Evolutionary conservation across 2,888 invertebrate genomes (phyloP).

Genomic region (Eulithis testata): DNA sequence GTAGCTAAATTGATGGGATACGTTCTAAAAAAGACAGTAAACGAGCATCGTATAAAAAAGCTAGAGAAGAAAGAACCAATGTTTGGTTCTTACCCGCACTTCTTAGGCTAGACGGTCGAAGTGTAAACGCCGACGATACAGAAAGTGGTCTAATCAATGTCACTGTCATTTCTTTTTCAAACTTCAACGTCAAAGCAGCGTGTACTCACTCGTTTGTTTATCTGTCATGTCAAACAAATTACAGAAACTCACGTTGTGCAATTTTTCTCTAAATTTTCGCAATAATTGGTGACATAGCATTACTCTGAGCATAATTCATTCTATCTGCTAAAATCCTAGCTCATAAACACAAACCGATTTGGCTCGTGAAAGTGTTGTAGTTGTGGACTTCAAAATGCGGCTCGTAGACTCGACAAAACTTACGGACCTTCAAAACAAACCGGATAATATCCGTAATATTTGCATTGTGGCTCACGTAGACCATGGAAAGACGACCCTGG

Average conservation of each 20-base stretch:
- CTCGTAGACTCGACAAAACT: slow-evolving; percentile 84
- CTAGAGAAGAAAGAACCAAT: too few relatives aligned
- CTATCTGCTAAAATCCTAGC: neutral
- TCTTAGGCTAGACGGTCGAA: too few relatives aligned
- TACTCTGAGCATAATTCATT: slow-evolving; percentile 36
- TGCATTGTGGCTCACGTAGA: slow-evolving; percentile 99
- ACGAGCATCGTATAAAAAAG: too few relatives aligned
- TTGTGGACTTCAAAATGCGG: slow-evolving; percentile 76
- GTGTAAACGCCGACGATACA: neutral
- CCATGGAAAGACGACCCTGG: slow-evolving; percentile 98
- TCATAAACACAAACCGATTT: slow-evolving; percentile 5
- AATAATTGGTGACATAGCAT: slow-evolving; percentile 37
- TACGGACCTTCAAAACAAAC: slow-evolving; percentile 87
- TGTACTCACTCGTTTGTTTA: slow-evolving; percentile 20
- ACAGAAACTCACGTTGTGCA: slow-evolving; percentile 58
- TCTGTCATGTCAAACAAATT: slow-evolving; percentile 25
- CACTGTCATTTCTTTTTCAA: slow-evolving; percentile 14
- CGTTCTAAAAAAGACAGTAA: too few relatives aligned
- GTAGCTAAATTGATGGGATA: too few relatives aligned
- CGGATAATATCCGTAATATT: slow-evolving; percentile 93
- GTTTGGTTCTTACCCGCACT: too few relatives aligned
- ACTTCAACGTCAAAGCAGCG: slow-evolving; percentile 42
- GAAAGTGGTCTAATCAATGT: neutral
- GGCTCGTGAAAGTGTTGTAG: slow-evolving; percentile 20
- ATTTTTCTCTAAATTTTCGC: slow-evolving; percentile 53